Percentiles rank a stretch among this genome's conserved stretches.
phyloP scores from a whole-genome alignment of 2,888 invertebrate species.

The Archips crataeganus region DNA sequence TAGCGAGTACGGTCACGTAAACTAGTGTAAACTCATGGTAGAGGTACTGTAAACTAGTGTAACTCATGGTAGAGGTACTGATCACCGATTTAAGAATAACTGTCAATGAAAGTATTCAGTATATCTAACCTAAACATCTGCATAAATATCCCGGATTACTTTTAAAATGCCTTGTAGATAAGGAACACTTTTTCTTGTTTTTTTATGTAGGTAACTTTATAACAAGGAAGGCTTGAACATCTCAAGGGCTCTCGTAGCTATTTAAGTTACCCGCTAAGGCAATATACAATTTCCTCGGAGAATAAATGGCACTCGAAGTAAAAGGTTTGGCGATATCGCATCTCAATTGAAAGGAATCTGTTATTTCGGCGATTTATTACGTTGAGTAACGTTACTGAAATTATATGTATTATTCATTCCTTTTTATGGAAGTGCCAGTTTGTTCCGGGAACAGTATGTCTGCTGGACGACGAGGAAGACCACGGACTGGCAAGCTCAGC shows the following conservation, averaged over 20 bases:
- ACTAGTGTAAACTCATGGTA: too few relatives aligned
- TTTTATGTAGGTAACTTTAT: not conserved
- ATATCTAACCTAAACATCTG: too few relatives aligned
- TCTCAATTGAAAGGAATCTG: conserved; percentile 20
- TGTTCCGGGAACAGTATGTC: not conserved
- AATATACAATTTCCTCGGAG: conserved; percentile 2
- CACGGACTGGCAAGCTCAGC: too few relatives aligned
- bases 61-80: too few relatives aligned
- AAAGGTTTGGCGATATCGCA: conserved; percentile 14
- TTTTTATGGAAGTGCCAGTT: not conserved
- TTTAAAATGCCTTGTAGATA: too few relatives aligned
- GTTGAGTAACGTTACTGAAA: conserved; percentile 15
- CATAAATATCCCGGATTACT: too few relatives aligned
- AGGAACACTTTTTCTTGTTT: not conserved
- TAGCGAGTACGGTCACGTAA: too few relatives aligned
- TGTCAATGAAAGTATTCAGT: too few relatives aligned
- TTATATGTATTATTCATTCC: conserved; percentile 11
- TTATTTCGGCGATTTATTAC: conserved; percentile 26
- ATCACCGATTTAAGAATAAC: too few relatives aligned
- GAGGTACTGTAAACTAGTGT: too few relatives aligned
- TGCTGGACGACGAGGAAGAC: too few relatives aligned
- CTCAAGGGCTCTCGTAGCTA: not conserved
- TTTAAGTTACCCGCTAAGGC: not conserved
- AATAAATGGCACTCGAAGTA: conserved; percentile 16
- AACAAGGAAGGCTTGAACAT: not conserved